Conservation (phyloP, 1,140 invertebrate species). For the Phymastichus coffea region DNA sequence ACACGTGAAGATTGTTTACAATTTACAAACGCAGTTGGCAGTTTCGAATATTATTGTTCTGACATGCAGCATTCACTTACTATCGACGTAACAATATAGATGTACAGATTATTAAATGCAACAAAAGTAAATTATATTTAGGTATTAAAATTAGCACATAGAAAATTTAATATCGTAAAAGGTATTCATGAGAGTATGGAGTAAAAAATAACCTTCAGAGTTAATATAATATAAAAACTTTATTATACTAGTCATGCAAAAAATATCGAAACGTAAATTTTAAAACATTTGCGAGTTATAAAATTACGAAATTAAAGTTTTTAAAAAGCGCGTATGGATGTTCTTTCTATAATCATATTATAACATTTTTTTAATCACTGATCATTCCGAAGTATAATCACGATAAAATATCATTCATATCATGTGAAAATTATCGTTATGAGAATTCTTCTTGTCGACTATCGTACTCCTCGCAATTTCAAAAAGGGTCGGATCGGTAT, state of each 20-base stretch:
- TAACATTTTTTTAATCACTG: too few species aligned
- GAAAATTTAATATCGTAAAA: neutral
- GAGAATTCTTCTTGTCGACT: neutral
- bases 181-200: too few species aligned
- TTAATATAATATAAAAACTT: too few species aligned
- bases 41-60: conserved; percentile 6
- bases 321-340: neutral
- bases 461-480: conserved; percentile 60
- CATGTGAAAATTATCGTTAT: conserved; percentile 18
- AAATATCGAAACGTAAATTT: too few species aligned
- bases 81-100: conserved; percentile 11
- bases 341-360: too few species aligned
- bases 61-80: neutral
- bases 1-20: conserved; percentile 10
- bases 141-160: neutral
- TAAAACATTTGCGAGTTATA: too few species aligned
- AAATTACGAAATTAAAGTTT: too few species aligned
- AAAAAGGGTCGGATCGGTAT: conserved; percentile 88
- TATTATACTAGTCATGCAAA: too few species aligned
- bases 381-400: too few species aligned
- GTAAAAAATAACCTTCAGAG: too few species aligned
- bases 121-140: conserved; percentile 9
- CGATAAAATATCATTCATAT: too few species aligned
- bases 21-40: conserved; percentile 29
- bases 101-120: conserved; percentile 31